Base-by-base conservation (phyloP, 2,113 vertebrate species). In the Grus americana region DNA sequence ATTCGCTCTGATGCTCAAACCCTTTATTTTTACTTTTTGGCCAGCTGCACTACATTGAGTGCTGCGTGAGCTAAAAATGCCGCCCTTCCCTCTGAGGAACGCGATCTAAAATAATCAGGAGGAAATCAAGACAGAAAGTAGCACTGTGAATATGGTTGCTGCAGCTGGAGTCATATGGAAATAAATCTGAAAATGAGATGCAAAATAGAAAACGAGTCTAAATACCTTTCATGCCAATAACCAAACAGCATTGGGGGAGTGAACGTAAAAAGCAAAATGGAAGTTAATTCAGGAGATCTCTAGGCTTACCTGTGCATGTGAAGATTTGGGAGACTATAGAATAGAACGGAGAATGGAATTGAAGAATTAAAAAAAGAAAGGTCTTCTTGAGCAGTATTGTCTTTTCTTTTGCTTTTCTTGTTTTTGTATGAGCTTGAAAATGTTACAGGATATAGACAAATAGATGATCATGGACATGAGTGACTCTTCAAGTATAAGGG, bases 1-100 rank as follows among this genome's bases (percentile, higher is more conserved):
- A 42, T 87, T 67, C 81, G 63, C 15, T 84, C 52, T 46, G 84
- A 59, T 92, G 38, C 63, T 91, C 90, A 95, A 82, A 91, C 74
- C 84, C 94, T 96, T 80, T 66, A 38, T 82, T 95, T 96, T 96
- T 95, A 79, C 94, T 94, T 96, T 95, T 83, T 55, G 55, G 96
- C 96, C 94, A 95, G 79, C 96, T 97, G 96, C 79, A 65, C 38
- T 55, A 79, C 88, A 94, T 75, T 96, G 93, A 74, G 75, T 95
- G 79, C 90, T 83, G 92, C 0, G 2, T 86, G 49, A 95, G 90
- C 87, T 78, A 81, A 97, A 97, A 95, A 92, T 26, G 79, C 88
- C 93, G 87, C 95, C 94, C 80, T 90, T 97, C 83, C 59, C 84
- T 85, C 47, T 49, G 90, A 79, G 93, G 94, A 95, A 79, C 1